Conservation (phyloP, 2,797 vertebrate species). For the Intellagama lesueurii region DNA sequence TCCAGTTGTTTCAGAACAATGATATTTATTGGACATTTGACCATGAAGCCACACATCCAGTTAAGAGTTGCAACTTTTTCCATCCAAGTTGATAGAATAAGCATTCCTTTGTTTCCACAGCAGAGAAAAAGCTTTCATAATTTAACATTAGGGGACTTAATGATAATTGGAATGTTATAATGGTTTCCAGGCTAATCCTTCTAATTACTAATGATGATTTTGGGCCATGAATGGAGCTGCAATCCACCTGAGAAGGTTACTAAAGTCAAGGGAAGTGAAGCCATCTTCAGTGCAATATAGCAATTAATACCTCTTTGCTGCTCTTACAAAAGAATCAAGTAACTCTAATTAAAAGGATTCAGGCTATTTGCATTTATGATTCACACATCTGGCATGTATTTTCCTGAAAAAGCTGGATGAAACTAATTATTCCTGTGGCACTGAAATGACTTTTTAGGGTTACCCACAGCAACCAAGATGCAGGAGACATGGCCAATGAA, state of each 20-base stretch:
- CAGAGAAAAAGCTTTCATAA: constrained; percentile 1
- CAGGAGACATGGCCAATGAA: background rate
- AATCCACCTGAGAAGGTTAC: background rate
- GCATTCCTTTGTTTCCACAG: background rate
- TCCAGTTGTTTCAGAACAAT: background rate
- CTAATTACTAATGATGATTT: background rate
- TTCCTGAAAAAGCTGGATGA: background rate
- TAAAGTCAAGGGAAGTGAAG: background rate
- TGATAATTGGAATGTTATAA: background rate
- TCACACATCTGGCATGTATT: background rate
- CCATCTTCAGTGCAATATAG: background rate
- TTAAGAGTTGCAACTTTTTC: background rate
- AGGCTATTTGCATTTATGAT: constrained; percentile 25
- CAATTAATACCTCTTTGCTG: background rate
- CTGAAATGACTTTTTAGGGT: constrained; percentile 23
- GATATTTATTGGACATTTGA: background rate
- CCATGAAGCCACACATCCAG: background rate
- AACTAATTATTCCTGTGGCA: constrained; percentile 11
- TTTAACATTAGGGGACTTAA: background rate
- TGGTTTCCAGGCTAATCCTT: rapidly evolving
- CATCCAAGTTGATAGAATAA: background rate
- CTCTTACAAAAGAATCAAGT: constrained; percentile 11
- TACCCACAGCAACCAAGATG: constrained; percentile 14
- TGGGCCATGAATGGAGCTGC: background rate
- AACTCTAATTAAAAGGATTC: constrained; percentile 25